Evolutionary conservation across 1,140 invertebrate genomes (phyloP), one percentile per base, ranked within the genome.

Genomic region (Akabosia matsudoensis): DNA sequence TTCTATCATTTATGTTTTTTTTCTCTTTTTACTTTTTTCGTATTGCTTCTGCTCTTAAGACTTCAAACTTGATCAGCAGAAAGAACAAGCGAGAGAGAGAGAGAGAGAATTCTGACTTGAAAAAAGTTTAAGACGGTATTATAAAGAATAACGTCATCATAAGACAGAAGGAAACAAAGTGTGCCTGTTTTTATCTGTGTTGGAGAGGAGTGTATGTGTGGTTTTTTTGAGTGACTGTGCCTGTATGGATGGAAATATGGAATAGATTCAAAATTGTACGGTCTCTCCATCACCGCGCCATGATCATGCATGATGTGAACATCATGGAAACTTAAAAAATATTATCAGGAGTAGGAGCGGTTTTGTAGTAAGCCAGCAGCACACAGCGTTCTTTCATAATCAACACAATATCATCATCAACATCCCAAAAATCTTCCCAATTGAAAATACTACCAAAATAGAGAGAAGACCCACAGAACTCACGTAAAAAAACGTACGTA

Each of bases 241-340:
- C 37, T 45, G 18, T 45, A 45, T 45, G 37, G 37, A 45, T 45
- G 37, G 37, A 45, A 7, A 10, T 10, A 7, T 45, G 18, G 37
- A 10, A 45, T 45, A n/a, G n/a, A n/a, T n/a, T n/a, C n/a, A n/a
- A n/a, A n/a, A n/a, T n/a, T n/a, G n/a, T n/a, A n/a, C n/a, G n/a
- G n/a, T n/a, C n/a, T n/a, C n/a, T n/a, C n/a, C n/a, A n/a, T n/a
- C n/a, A n/a, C n/a, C n/a, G n/a, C 37, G 18, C 18, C 37, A 45
- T 45, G 7, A 45, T 45, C 37, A 45, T 45, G n/a, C n/a, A n/a
- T n/a, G n/a, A n/a, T n/a, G n/a, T n/a, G n/a, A n/a, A n/a, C 37
- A 45, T 45, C 37, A 56, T 56, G 54, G 54, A 56, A 56, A 56
- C 54, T 56, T 56, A 56, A 56, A 56, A 56, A 13, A 56, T 56